Conservation (phyloP, 2,888 invertebrate species). For the Dastarcus helophoroides region DNA sequence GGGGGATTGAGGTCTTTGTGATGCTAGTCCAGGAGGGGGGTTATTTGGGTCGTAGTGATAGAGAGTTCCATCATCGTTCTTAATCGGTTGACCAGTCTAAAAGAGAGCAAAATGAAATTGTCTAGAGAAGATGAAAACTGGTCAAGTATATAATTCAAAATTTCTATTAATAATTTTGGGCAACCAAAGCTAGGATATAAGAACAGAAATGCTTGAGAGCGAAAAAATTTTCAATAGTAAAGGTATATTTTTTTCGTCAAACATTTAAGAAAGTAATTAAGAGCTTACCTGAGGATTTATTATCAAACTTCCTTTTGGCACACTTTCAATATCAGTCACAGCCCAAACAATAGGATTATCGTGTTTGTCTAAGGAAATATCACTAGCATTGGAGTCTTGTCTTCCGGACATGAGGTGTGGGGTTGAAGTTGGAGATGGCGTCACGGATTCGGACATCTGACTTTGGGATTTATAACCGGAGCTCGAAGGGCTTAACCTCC, state of each 20-base stretch:
- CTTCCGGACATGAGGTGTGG: conserved; percentile 26
- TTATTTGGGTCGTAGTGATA: conserved; percentile 68
- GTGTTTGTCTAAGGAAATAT: conserved; percentile 29
- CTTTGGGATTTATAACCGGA: conserved; percentile 69
- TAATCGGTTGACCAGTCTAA: conserved; percentile 62
- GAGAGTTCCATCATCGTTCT: conserved; percentile 63
- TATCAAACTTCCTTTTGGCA: conserved; percentile 78
- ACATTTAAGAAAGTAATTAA: too few species aligned
- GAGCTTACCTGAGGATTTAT: conserved; percentile 77
- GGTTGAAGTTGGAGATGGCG: conserved; percentile 61
- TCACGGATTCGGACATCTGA: conserved; percentile 63
- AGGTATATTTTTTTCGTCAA: too few species aligned
- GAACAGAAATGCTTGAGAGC: too few species aligned
- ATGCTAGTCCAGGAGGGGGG: conserved; percentile 41
- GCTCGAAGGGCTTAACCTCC: conserved; percentile 62
- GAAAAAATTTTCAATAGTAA: too few species aligned
- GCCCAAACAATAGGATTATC: conserved; percentile 64
- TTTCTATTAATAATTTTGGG: background rate
- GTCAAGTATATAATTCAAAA: background rate
- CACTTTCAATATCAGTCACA: conserved; percentile 72
- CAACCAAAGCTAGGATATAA: background rate
- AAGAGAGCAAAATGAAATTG: conserved; percentile 18
- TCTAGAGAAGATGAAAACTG: too few species aligned
- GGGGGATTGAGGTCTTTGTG: conserved; percentile 8
- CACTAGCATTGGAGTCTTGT: conserved; percentile 24